Conservation (phyloP, 37 sponge, comb jelly and placozoan species). For the Aphrocallistes beatrix region DNA sequence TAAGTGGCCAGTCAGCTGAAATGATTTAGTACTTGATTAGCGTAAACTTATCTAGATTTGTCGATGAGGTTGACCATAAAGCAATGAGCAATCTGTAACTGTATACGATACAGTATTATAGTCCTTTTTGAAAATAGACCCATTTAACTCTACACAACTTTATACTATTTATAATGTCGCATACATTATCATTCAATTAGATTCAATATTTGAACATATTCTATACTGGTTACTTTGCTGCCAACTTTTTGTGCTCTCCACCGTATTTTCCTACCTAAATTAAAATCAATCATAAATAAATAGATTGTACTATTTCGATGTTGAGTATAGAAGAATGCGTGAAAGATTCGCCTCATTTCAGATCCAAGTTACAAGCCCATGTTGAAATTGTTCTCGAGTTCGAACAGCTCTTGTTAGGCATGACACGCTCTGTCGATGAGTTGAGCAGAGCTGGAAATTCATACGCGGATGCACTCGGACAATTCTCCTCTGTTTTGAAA, state of each 20-base stretch:
- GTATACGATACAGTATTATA: background rate
- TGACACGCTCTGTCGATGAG: background rate
- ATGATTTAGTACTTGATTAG: no score
- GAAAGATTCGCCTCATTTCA: background rate
- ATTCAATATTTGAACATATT: no score
- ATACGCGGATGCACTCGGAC: conserved; percentile 8
- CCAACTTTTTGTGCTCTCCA: no score
- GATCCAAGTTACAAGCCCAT: background rate
- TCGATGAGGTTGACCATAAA: background rate
- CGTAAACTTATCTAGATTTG: background rate
- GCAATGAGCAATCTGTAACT: background rate
- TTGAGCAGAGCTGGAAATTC: background rate
- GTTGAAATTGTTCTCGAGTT: background rate
- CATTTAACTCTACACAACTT: background rate
- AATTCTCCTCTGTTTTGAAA: background rate
- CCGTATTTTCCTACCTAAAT: no score
- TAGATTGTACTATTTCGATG: background rate
- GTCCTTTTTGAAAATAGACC: background rate
- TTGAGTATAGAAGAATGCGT: conserved; percentile 17
- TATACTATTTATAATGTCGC: background rate
- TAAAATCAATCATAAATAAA: no score
- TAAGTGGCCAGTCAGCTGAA: no score
- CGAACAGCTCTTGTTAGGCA: background rate
- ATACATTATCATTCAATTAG: background rate
- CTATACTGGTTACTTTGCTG: no score